phyloP scores from a whole-genome alignment of 2,888 invertebrate genomes.

The Dryobota labecula region DNA sequence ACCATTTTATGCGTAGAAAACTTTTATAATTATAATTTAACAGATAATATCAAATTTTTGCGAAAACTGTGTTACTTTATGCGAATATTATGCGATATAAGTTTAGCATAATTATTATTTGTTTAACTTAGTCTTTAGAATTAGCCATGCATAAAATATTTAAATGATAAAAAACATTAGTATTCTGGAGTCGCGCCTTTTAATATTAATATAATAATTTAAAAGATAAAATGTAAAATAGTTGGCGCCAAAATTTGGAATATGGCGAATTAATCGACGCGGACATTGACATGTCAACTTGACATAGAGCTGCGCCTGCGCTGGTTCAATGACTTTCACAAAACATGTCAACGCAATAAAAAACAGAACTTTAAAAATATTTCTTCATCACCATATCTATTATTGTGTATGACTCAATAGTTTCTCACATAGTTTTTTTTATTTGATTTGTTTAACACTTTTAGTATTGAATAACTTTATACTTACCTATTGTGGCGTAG shows the following conservation, averaged over 20 bases:
- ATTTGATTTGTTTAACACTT: constrained; percentile 50
- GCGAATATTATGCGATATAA: constrained; percentile 46
- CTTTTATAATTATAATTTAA: constrained; percentile 21
- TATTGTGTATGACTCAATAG: constrained; percentile 65
- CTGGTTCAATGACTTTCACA: constrained; percentile 71
- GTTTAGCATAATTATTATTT: constrained; percentile 35
- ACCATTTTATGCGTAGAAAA: constrained; percentile 12
- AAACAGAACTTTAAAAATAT: constrained; percentile 58
- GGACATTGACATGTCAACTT: constrained; percentile 76
- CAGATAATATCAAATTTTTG: constrained; percentile 25
- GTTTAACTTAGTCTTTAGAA: constrained; percentile 33
- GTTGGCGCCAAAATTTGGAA: constrained; percentile 65
- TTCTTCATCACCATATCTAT: constrained; percentile 62
- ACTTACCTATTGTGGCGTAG: background rate
- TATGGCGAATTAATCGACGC: constrained; percentile 72
- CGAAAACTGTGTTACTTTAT: constrained; percentile 38
- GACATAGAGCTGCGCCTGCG: constrained; percentile 58
- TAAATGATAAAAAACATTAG: constrained; percentile 11
- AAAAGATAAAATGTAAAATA: constrained; percentile 40
- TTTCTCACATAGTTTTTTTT: constrained; percentile 61
- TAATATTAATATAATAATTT: constrained; percentile 35
- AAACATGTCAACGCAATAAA: constrained; percentile 57
- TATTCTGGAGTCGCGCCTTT: constrained; percentile 7
- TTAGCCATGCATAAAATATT: constrained; percentile 9
- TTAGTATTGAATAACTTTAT: constrained; percentile 33